These are phyloP conservation scores for Marisa cornuarietis DNA, from an alignment of 1,140 invertebrate genomes.

Conservation along the genomic window DNA sequence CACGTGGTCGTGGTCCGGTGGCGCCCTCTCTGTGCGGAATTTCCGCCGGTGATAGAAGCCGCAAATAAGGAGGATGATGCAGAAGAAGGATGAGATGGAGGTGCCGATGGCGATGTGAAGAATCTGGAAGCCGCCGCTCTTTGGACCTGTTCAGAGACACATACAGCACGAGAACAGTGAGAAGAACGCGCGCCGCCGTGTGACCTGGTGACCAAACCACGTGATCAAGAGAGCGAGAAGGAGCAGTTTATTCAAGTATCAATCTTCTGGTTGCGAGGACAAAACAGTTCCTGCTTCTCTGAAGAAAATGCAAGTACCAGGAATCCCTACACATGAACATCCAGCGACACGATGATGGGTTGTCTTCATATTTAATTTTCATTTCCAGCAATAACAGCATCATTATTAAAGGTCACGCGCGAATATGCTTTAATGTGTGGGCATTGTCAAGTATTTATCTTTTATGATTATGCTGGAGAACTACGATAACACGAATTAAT, in stretches of 20 bases:
- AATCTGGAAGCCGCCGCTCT: conserved; percentile 45
- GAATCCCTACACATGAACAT: too few relatives aligned
- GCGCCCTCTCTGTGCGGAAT: conserved; percentile 44
- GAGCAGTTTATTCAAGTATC: background rate
- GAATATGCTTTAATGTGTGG: too few relatives aligned
- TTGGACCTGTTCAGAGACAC: conserved; percentile 41
- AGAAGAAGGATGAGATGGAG: conserved; percentile 57
- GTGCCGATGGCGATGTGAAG: conserved; percentile 57
- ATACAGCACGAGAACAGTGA: background rate
- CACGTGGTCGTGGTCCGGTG: conserved; percentile 51
- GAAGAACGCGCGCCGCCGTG: background rate
- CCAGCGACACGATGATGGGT: too few relatives aligned
- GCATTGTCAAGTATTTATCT: too few relatives aligned
- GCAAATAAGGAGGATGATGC: conserved; percentile 55
- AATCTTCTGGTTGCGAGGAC: background rate
- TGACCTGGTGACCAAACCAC: background rate
- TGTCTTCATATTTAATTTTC: too few relatives aligned
- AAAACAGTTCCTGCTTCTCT: background rate
- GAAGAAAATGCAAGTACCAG: too few relatives aligned
- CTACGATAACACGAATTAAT: too few relatives aligned
- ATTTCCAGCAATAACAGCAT: too few relatives aligned
- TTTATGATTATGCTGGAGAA: too few relatives aligned
- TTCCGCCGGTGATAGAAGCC: conserved; percentile 53
- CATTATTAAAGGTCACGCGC: too few relatives aligned
- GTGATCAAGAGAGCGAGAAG: background rate